Evolutionary conservation across 2,113 vertebrate species (phyloP).

Genomic region (Excalfactoria chinensis): DNA sequence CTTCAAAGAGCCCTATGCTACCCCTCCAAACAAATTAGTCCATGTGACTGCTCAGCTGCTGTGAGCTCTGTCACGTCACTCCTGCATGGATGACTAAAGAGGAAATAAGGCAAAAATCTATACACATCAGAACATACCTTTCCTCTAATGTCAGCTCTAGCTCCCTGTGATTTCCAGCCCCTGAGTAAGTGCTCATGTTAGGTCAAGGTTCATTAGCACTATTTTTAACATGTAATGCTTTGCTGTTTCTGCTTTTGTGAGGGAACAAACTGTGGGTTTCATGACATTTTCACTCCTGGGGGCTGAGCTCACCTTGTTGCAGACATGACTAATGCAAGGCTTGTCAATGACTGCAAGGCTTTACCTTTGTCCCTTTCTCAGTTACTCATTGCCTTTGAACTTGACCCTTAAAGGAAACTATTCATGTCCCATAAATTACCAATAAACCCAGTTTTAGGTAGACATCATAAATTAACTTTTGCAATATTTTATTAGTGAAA

Average conservation of each 20-base stretch:
- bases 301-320: neutral
- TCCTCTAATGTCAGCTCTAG: neutral
- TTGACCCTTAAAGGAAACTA: neutral
- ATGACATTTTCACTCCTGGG: neutral
- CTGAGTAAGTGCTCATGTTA: rapidly evolving
- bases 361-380: neutral
- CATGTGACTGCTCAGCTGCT: neutral
- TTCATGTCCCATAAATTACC: neutral
- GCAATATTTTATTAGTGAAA: conserved; percentile 35
- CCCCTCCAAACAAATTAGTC: neutral
- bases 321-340: neutral
- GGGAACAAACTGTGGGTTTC: neutral
- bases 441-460: neutral
- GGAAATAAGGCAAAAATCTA: neutral
- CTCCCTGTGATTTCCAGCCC: neutral
- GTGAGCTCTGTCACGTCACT: neutral
- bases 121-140: neutral
- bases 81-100: neutral
- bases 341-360: neutral
- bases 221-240: neutral
- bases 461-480: conserved; percentile 6
- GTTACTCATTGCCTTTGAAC: neutral
- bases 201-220: neutral
- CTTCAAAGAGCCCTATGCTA: neutral
- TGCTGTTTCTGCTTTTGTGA: neutral